Conservation (phyloP, 1,140 invertebrate species). For the Microplitis mediator region DNA sequence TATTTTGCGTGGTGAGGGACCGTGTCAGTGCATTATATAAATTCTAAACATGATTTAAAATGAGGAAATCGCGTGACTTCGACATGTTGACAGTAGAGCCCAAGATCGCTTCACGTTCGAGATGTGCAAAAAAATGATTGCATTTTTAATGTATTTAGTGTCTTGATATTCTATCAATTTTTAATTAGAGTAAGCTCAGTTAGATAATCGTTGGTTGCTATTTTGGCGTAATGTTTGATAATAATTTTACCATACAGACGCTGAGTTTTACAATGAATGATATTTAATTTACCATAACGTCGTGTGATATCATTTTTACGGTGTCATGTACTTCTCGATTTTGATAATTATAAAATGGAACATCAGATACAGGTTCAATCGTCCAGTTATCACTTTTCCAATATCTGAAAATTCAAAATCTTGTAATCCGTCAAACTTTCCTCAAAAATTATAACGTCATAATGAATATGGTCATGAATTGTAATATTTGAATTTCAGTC, state of each 20-base stretch:
- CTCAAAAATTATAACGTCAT: background rate
- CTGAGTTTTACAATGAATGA: background rate
- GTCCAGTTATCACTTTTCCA: slow-evolving; percentile 44
- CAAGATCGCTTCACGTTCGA: too few relatives aligned
- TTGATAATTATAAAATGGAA: background rate
- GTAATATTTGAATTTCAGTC: background rate
- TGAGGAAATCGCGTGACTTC: too few relatives aligned
- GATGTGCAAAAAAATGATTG: too few relatives aligned
- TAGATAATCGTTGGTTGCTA: too few relatives aligned
- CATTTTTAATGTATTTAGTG: too few relatives aligned
- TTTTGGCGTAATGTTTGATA: background rate
- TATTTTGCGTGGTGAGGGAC: background rate
- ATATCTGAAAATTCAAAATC: slow-evolving; percentile 36
- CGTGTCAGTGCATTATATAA: background rate
- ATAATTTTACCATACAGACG: background rate
- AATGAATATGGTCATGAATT: background rate
- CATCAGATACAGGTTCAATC: background rate
- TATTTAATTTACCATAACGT: slow-evolving; percentile 12
- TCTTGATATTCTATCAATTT: too few relatives aligned
- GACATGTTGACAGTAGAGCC: too few relatives aligned
- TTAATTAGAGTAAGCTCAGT: too few relatives aligned
- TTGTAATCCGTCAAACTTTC: background rate
- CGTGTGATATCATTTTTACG: slow-evolving; percentile 3
- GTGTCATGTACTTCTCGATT: background rate
- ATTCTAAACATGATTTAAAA: too few relatives aligned